Percentiles rank a stretch among this genome's conserved stretches.
These are phyloP conservation scores for Pristionchus maxplancki DNA, from an alignment of 2,888 invertebrate species.

Conservation along the genomic window DNA sequence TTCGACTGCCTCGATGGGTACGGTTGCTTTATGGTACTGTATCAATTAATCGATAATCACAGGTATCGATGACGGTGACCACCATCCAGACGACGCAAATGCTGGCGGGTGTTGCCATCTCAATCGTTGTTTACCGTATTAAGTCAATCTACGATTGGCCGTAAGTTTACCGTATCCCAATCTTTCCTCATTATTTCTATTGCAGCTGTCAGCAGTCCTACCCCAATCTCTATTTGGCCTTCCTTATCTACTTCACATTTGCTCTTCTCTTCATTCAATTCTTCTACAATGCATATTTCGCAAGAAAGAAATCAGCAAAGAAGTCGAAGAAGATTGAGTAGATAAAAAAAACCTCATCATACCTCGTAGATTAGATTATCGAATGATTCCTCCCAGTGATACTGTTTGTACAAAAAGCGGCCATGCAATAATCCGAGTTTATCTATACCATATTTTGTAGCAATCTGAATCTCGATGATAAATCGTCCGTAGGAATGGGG, in stretches of 20 bases:
- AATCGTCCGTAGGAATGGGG: conserved; percentile 13
- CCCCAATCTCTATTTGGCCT: conserved; percentile 73
- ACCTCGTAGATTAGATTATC: background rate
- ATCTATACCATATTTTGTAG: background rate
- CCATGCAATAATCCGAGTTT: conserved; percentile 41
- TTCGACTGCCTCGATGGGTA: conserved; percentile 81
- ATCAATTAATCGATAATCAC: conserved; percentile 11
- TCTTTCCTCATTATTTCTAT: background rate
- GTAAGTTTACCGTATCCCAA: conserved; percentile 53
- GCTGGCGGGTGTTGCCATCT: conserved; percentile 74
- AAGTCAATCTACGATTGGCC: conserved; percentile 63
- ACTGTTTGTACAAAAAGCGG: conserved; percentile 25
- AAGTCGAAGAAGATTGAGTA: conserved; percentile 24
- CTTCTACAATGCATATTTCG: conserved; percentile 71
- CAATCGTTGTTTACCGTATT: conserved; percentile 70
- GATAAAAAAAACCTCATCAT: background rate
- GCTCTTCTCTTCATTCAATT: conserved; percentile 74
- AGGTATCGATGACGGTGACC: conserved; percentile 74
- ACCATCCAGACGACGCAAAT: conserved; percentile 75
- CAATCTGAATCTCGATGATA: conserved; percentile 31
- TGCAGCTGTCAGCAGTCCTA: conserved; percentile 74
- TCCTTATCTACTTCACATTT: conserved; percentile 73
- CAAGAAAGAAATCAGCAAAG: conserved; percentile 54
- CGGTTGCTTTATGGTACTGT: background rate
- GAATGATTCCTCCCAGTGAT: background rate